These are phyloP conservation scores for Tuberolachnus salignus DNA, from an alignment of 2,888 invertebrate species.

Conservation along the genomic window DNA sequence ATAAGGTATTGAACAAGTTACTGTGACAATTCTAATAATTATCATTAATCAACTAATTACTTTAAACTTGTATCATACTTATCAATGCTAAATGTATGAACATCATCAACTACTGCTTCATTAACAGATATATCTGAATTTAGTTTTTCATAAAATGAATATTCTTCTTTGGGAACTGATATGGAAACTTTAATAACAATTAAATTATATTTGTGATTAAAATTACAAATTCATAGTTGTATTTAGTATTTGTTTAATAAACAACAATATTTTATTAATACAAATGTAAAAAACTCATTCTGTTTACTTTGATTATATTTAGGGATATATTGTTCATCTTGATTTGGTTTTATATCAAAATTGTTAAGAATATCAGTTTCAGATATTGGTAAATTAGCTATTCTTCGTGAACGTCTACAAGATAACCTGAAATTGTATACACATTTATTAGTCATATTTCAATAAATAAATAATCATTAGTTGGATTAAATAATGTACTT, in stretches of 20 bases:
- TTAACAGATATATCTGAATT: constrained; percentile 10
- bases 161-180: constrained; percentile 19
- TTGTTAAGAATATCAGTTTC: neutral
- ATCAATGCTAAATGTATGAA: constrained; percentile 1
- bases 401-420: constrained; percentile 28
- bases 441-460: neutral
- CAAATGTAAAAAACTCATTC: neutral
- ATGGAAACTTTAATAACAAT: neutral
- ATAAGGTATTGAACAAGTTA: no score
- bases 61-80: constrained; percentile 15
- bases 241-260: no score
- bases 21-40: no score
- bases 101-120: constrained; percentile 14
- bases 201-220: neutral
- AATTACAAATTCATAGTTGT: no score
- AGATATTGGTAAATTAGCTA: constrained; percentile 13
- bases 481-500: no score
- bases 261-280: no score
- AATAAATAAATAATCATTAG: no score
- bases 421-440: constrained; percentile 1
- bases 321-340: neutral
- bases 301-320: neutral
- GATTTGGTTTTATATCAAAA: no score
- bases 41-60: neutral
- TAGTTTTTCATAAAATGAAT: constrained; percentile 25